Percentiles rank a stretch among this genome's conserved stretches.
These are phyloP conservation scores for Melanostigma gelatinosum DNA, from an alignment of 2,113 vertebrate species.

Conservation along the genomic window DNA sequence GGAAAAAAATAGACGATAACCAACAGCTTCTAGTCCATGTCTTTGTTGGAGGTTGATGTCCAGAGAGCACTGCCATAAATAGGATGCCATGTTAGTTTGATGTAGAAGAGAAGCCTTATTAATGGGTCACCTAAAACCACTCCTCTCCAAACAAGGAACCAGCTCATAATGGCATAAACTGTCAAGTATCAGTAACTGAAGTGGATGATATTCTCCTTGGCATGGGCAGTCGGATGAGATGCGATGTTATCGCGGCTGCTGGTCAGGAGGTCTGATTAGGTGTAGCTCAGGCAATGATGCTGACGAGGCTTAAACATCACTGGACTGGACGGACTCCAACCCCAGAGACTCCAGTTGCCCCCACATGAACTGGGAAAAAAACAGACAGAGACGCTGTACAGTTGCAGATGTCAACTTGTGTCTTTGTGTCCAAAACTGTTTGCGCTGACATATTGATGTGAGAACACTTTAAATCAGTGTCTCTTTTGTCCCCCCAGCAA, in stretches of 20 bases:
- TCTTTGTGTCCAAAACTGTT: not conserved
- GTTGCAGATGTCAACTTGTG: not conserved
- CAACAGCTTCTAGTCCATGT: conserved; percentile 11
- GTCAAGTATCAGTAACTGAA: not conserved
- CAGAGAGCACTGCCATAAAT: not conserved
- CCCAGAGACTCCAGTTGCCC: not conserved
- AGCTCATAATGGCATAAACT: not conserved
- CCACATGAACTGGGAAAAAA: not conserved
- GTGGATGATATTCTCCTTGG: not conserved
- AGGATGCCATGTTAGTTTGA: not conserved
- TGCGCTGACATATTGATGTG: not conserved
- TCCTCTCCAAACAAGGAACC: not conserved
- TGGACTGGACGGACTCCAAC: conserved; percentile 10
- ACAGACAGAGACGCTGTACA: conserved; percentile 2
- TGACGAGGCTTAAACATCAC: conserved; percentile 16
- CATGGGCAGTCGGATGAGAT: not conserved
- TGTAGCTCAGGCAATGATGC: not conserved
- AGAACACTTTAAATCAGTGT: not conserved
- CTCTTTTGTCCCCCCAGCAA: not conserved
- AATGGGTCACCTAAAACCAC: not conserved
- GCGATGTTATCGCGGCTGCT: not conserved
- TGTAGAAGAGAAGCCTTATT: not conserved
- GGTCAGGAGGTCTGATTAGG: conserved; percentile 17
- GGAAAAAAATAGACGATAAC: conserved; percentile 3
- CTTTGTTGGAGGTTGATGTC: conserved; percentile 31